Conservation (phyloP, 2,113 vertebrate species). For the Sarotherodon lohbergeri region DNA sequence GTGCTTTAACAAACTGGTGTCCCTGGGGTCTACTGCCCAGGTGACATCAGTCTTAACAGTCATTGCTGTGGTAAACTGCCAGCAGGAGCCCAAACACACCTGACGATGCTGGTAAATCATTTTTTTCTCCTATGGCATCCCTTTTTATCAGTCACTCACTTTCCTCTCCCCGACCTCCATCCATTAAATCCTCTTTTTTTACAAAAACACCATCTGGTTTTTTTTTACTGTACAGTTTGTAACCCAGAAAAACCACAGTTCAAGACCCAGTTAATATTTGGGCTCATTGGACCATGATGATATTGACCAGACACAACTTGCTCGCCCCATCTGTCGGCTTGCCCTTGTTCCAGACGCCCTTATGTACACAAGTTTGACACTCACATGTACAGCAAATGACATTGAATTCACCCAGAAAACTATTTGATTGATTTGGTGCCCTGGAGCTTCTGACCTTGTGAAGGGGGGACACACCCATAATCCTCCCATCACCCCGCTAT, state of each 20-base stretch:
- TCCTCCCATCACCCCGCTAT: neutral
- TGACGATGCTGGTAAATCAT: neutral
- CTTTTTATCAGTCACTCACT: neutral
- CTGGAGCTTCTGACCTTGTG: neutral
- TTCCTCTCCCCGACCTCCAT: neutral
- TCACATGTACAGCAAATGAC: neutral
- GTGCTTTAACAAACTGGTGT: neutral
- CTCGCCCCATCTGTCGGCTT: conserved; percentile 46
- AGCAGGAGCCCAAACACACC: conserved; percentile 37
- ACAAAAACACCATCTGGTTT: neutral
- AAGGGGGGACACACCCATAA: neutral
- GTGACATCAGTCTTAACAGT: conserved; percentile 37
- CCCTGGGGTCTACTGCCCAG: conserved; percentile 29
- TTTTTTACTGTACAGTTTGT: neutral
- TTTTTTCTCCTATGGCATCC: neutral
- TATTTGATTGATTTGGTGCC: neutral
- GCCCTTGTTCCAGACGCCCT: conserved; percentile 22
- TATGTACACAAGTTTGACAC: neutral
- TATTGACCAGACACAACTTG: conserved; percentile 52
- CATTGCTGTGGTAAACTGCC: conserved; percentile 39
- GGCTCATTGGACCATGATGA: conserved; percentile 42
- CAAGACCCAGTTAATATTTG: conserved; percentile 30
- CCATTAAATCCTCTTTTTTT: neutral
- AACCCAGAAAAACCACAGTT: conserved; percentile 2
- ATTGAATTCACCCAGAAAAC: conserved; percentile 13